Conservation (phyloP, 1,140 invertebrate genomes). For the Drosophila tsacasi region DNA sequence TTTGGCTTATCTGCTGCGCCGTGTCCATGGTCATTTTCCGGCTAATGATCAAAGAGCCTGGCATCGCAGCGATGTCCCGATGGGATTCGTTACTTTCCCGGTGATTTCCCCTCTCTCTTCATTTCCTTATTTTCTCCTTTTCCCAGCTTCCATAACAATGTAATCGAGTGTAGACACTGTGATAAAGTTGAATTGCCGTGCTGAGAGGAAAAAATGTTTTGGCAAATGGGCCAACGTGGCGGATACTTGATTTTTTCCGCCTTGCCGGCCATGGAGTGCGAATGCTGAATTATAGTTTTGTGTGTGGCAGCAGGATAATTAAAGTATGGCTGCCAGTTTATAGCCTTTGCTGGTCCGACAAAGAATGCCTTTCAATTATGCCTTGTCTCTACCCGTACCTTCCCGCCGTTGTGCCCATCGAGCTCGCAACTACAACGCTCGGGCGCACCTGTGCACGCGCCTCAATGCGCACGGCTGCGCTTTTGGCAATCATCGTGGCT, state of each 20-base stretch:
- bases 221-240: conserved; percentile 60
- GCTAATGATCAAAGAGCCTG: conserved; percentile 73
- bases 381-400: neutral
- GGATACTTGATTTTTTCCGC: conserved; percentile 23
- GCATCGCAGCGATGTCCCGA: conserved; percentile 18
- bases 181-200: conserved; percentile 67
- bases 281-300: conserved; percentile 65
- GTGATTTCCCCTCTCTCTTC: neutral
- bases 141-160: conserved; percentile 62
- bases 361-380: conserved; percentile 77
- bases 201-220: conserved; percentile 42
- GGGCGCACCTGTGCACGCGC: conserved; percentile 72
- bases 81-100: conserved; percentile 33
- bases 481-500: conserved; percentile 47
- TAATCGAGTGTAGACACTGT: conserved; percentile 73
- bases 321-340: conserved; percentile 30
- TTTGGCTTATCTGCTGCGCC: conserved; percentile 55
- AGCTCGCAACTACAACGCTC: conserved; percentile 54
- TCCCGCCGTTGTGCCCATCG: neutral
- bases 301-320: conserved; percentile 37
- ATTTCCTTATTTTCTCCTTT: conserved; percentile 11
- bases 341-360: conserved; percentile 23
- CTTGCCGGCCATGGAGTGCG: conserved; percentile 37
- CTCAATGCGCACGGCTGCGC: conserved; percentile 79
- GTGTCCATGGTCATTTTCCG: conserved; percentile 60